Percentiles rank a stretch among this genome's conserved stretches.
phyloP scores from a whole-genome alignment of 1,140 invertebrate species.

The Scaptomyza hsui region DNA sequence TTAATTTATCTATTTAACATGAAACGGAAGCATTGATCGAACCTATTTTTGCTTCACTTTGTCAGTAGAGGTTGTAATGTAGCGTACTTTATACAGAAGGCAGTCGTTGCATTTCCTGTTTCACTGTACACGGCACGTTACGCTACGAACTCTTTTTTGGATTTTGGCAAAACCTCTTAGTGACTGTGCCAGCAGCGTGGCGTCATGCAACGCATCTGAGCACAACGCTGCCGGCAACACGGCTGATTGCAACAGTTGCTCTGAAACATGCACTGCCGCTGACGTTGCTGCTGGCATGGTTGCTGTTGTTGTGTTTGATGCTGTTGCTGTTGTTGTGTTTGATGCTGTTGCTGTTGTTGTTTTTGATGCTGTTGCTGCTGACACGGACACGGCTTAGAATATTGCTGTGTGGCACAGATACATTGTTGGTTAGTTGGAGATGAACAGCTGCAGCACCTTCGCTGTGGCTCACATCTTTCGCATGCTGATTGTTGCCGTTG shows the following conservation, averaged over 20 bases:
- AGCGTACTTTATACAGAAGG: conserved; percentile 38
- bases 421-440: conserved; percentile 2
- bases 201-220: conserved; percentile 69
- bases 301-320: neutral
- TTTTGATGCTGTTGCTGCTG: conserved; percentile 10
- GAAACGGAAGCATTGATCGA: conserved; percentile 12
- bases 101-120: neutral
- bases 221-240: conserved; percentile 47
- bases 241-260: conserved; percentile 27
- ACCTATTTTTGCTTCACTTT: neutral
- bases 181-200: conserved; percentile 51
- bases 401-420: neutral
- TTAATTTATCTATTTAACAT: neutral
- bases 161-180: neutral
- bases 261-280: neutral
- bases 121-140: conserved; percentile 45
- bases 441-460: neutral
- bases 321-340: conserved; percentile 1
- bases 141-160: conserved; percentile 18
- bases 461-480: neutral
- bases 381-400: neutral
- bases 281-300: neutral
- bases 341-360: conserved; percentile 16
- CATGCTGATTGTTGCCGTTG: neutral
- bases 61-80: conserved; percentile 29